Evolutionary conservation across 1,140 invertebrate genomes (phyloP).

Genomic region (Arctopsyche grandis): DNA sequence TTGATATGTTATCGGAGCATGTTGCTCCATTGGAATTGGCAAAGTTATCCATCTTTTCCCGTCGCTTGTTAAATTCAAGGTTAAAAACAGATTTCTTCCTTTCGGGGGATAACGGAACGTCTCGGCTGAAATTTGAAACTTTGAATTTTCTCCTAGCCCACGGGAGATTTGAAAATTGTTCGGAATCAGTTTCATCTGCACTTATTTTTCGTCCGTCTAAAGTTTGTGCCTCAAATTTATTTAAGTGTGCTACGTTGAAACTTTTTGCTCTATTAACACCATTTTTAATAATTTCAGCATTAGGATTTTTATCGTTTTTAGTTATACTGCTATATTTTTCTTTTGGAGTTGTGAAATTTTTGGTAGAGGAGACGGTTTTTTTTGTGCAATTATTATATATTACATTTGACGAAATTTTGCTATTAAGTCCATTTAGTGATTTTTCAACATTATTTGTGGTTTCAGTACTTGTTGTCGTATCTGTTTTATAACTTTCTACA

Average conservation of each 20-base stretch:
- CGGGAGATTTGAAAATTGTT: conserved; percentile 62
- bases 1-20: conserved; percentile 1
- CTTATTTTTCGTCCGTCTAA: neutral
- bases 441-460: neutral
- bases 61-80: conserved; percentile 64
- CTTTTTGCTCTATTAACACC: conserved; percentile 11
- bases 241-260: neutral
- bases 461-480: neutral
- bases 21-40: conserved; percentile 51
- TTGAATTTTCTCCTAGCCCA: conserved; percentile 70
- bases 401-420: neutral
- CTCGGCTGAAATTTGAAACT: conserved; percentile 70
- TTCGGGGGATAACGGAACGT: conserved; percentile 71
- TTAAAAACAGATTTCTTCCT: conserved; percentile 68
- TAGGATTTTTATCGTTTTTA: neutral
- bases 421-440: neutral
- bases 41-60: conserved; percentile 63
- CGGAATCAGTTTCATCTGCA: neutral
- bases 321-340: neutral
- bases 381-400: neutral
- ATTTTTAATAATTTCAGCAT: neutral
- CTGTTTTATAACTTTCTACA: conserved; percentile 49
- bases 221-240: neutral
- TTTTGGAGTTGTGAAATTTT: neutral
- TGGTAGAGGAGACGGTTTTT: neutral